Evolutionary conservation across 2,113 vertebrate genomes (phyloP).

Genomic region (Hirundichthys speculiger): DNA sequence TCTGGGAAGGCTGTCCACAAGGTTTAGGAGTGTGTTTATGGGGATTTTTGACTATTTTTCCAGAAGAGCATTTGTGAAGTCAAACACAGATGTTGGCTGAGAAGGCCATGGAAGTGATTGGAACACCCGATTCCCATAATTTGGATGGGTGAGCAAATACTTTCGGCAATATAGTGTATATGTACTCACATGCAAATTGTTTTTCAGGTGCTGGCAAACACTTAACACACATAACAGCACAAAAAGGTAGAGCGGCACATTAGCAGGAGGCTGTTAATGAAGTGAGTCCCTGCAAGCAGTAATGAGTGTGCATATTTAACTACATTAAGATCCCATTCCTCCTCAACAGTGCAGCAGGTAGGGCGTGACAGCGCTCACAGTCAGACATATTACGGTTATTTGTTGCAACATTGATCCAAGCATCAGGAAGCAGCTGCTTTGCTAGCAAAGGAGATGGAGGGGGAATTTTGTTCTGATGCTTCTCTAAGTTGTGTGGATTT

Average conservation of each 20-base stretch:
- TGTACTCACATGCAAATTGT: neutral
- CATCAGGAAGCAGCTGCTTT: constrained; percentile 50
- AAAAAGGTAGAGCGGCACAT: constrained; percentile 53
- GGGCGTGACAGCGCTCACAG: constrained; percentile 54
- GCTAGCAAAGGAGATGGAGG: constrained; percentile 19
- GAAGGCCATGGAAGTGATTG: too few species aligned
- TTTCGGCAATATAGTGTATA: too few species aligned
- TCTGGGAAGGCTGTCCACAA: too few species aligned
- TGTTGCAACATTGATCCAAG: constrained; percentile 67
- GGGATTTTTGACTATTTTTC: too few species aligned
- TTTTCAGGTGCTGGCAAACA: constrained; percentile 11
- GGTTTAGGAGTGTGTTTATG: too few species aligned
- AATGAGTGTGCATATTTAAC: constrained; percentile 72
- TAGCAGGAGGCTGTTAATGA: constrained; percentile 71
- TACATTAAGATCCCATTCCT: constrained; percentile 69
- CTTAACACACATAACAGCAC: constrained; percentile 17
- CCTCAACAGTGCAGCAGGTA: constrained; percentile 61
- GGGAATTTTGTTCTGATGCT: constrained; percentile 23
- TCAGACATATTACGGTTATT: constrained; percentile 63
- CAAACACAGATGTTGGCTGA: too few species aligned
- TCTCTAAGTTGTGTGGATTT: constrained; percentile 37
- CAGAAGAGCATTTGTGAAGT: too few species aligned
- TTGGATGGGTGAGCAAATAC: too few species aligned
- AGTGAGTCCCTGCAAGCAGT: constrained; percentile 66
- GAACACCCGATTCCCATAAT: too few species aligned